Percentiles rank a stretch among this genome's conserved stretches.
phyloP scores from a whole-genome alignment of 2,113 vertebrate genomes.

The Lasiurus borealis region DNA sequence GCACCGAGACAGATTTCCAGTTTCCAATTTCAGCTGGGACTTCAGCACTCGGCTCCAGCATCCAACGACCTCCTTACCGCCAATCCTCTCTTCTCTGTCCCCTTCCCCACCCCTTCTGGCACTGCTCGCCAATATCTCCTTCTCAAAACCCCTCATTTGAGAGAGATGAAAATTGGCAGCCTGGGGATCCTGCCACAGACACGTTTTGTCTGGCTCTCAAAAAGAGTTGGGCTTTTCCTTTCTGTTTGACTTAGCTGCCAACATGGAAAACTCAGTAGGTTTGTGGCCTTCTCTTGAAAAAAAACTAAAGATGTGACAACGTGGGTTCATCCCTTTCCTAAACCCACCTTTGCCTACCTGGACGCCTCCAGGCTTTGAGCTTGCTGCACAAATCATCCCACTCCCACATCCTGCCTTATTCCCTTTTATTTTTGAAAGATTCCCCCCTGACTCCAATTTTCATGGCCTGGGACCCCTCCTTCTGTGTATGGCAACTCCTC shows the following conservation, averaged over 20 bases:
- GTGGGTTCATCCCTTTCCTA: background rate
- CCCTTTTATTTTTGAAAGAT: background rate
- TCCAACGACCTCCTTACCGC: background rate
- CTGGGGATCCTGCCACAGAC: background rate
- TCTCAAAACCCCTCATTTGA: slow-evolving; percentile 38
- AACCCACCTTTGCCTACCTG: background rate
- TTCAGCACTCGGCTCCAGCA: background rate
- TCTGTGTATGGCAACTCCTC: background rate
- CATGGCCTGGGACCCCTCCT: background rate
- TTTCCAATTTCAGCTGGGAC: slow-evolving; percentile 38
- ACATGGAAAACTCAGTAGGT: background rate
- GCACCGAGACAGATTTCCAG: background rate
- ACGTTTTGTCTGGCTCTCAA: background rate
- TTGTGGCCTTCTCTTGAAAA: slow-evolving; percentile 29
- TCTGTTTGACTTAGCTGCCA: slow-evolving; percentile 35
- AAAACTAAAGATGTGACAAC: background rate
- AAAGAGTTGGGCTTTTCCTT: background rate
- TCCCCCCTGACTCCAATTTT: no score
- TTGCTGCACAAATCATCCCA: background rate
- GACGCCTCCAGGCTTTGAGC: background rate
- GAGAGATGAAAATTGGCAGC: slow-evolving; percentile 57
- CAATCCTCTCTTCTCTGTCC: background rate
- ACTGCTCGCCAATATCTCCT: background rate
- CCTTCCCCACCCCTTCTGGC: slow-evolving; percentile 24
- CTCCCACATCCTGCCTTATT: background rate